Evolutionary conservation across 2,888 invertebrate genomes (phyloP).

Genomic region (Norana najaformis): DNA sequence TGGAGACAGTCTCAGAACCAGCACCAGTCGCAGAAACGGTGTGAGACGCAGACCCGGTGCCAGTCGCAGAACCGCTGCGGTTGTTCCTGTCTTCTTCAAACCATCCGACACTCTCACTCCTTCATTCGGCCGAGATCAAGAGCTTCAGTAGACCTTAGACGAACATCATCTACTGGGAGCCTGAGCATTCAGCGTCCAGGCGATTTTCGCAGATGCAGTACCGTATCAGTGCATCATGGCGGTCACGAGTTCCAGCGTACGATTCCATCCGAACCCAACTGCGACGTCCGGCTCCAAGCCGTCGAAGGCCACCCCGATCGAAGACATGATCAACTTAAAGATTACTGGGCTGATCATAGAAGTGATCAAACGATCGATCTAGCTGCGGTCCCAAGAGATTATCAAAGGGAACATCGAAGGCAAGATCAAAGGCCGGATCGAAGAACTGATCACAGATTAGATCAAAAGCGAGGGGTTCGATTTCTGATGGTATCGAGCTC

Average conservation of each 20-base stretch:
- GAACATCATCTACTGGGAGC: not conserved
- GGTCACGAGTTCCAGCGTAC: not conserved
- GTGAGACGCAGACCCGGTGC: too few species aligned
- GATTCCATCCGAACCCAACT: not conserved
- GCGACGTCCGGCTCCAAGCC: not conserved
- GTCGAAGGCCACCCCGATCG: not conserved
- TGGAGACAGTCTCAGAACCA: not conserved
- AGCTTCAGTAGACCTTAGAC: not conserved
- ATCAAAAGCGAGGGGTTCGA: not conserved
- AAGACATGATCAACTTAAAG: not conserved
- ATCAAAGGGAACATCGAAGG: not conserved
- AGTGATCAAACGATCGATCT: not conserved
- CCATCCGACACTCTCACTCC: not conserved
- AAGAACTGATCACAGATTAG: not conserved
- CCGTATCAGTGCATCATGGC: not conserved
- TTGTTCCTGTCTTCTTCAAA: not conserved
- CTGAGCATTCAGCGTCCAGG: not conserved
- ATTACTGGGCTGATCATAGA: not conserved
- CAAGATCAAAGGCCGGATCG: not conserved
- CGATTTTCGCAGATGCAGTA: not conserved
- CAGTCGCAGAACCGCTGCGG: not conserved
- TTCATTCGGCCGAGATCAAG: not conserved
- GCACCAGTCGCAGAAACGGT: not conserved
- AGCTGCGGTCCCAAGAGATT: not conserved
- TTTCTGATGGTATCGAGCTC: not conserved